Evolutionary conservation across 2,797 vertebrate species (phyloP).

Genomic region (Sebastiscus albofasciatus): DNA sequence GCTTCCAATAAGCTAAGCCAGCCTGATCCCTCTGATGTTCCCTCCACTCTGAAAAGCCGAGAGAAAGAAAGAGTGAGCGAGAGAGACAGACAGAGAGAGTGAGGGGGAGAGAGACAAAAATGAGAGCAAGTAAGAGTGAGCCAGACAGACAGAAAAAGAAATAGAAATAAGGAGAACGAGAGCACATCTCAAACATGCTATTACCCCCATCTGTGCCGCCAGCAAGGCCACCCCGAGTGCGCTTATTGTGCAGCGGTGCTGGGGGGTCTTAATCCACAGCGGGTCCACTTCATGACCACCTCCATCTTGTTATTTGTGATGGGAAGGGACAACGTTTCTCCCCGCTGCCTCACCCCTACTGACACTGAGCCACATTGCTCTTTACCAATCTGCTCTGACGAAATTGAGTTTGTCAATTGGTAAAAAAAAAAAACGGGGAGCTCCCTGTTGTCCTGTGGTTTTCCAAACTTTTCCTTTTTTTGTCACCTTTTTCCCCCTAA

Average conservation of each 20-base stretch:
- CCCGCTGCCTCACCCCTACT: conserved; percentile 28
- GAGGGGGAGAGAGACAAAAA: conserved; percentile 48
- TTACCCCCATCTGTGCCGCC: conserved; percentile 32
- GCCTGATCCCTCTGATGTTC: conserved; percentile 81
- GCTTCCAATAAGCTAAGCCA: conserved; percentile 82
- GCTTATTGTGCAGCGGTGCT: conserved; percentile 30
- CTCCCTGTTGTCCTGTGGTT: conserved; percentile 9
- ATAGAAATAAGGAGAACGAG: conserved; percentile 53
- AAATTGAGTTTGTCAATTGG: conserved; percentile 48
- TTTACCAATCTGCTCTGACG: conserved; percentile 38
- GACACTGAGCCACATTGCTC: conserved; percentile 45
- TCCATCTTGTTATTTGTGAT: conserved; percentile 51
- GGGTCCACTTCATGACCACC: conserved; percentile 48
- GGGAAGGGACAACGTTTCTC: conserved; percentile 44
- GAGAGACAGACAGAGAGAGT: conserved; percentile 49
- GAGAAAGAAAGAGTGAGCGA: conserved; percentile 58
- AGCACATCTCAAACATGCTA: conserved; percentile 53
- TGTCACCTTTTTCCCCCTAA: neutral
- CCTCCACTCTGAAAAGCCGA: conserved; percentile 71
- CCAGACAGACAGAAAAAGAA: conserved; percentile 53
- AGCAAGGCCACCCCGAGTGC: conserved; percentile 50
- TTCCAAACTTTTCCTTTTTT: conserved; percentile 2
- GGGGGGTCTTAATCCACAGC: conserved; percentile 44
- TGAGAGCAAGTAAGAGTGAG: conserved; percentile 55
- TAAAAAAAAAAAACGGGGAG: conserved; percentile 24